Percentiles rank a stretch among this genome's conserved stretches.
Evolutionary conservation across 2,113 vertebrate species (phyloP).

Genomic region (Sinocyclocheilus grahami): DNA sequence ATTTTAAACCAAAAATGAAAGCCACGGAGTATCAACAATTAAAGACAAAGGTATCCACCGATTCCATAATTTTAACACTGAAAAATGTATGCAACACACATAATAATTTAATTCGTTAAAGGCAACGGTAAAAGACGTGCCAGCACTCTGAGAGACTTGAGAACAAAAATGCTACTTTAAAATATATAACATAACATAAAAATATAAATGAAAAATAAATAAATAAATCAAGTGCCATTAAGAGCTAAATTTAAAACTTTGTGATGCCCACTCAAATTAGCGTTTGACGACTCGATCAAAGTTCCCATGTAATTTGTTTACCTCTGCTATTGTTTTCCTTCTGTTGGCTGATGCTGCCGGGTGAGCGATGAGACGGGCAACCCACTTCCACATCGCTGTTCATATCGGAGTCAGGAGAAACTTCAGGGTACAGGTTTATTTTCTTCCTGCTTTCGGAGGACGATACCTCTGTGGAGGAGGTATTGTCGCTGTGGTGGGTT

Average conservation of each 20-base stretch:
- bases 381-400: conserved; percentile 99
- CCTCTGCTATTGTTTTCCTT: conserved; percentile 98
- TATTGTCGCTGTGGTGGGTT: conserved; percentile 85
- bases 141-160: neutral
- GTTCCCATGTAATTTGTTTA: conserved; percentile 58
- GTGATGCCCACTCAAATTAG: neutral
- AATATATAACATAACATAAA: neutral
- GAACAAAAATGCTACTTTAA: neutral
- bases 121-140: neutral
- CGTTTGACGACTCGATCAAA: neutral
- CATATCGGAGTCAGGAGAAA: conserved; percentile 94
- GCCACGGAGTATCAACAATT: neutral
- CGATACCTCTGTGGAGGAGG: conserved; percentile 86
- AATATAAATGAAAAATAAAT: too few relatives aligned
- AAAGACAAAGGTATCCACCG: neutral
- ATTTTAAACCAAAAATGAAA: neutral
- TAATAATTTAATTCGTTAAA: too few relatives aligned
- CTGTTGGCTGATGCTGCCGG: conserved; percentile 83
- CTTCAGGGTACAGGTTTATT: conserved; percentile 90
- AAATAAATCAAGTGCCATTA: neutral
- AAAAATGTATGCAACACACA: neutral
- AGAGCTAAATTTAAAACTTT: neutral
- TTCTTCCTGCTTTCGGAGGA: conserved; percentile 93
- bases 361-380: conserved; percentile 92
- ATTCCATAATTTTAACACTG: neutral